Evolutionary conservation across 2,888 invertebrate genomes (phyloP).

Genomic region (Cinara cedri): DNA sequence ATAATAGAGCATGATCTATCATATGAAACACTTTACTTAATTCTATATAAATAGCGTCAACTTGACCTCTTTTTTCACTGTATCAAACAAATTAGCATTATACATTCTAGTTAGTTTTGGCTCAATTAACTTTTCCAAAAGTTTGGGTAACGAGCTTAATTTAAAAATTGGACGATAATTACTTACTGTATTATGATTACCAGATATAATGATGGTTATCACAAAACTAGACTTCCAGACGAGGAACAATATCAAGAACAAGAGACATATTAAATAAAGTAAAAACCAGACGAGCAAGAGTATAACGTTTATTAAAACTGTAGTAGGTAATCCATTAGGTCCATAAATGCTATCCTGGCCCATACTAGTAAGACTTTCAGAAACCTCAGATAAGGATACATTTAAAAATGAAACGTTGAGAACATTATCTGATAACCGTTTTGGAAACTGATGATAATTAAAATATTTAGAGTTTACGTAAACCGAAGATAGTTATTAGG

Average conservation of each 20-base stretch:
- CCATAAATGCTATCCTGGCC: conserved; percentile 12
- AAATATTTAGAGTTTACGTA: no score
- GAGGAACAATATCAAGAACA: conserved; percentile 3
- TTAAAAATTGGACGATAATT: conserved; percentile 57
- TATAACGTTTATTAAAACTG: conserved; percentile 10
- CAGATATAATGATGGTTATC: conserved; percentile 52
- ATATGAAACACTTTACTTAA: conserved; percentile 59
- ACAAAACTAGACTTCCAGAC: conserved; percentile 39
- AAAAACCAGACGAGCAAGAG: background rate
- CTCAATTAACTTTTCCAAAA: conserved; percentile 49
- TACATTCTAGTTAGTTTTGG: background rate
- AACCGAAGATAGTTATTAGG: background rate
- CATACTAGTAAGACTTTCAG: conserved; percentile 5
- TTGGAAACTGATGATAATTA: no score
- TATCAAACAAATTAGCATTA: conserved; percentile 52
- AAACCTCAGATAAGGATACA: background rate
- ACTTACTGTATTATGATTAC: conserved; percentile 32
- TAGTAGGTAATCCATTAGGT: background rate
- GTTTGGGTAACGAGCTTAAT: conserved; percentile 33
- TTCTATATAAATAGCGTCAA: conserved; percentile 51
- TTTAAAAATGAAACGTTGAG: no score
- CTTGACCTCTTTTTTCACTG: conserved; percentile 57
- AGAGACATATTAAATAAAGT: conserved; percentile 26
- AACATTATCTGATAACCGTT: no score
- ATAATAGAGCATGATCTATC: conserved; percentile 58